Conservation (phyloP, 2,113 vertebrate genomes). For the Cacatua alba region DNA sequence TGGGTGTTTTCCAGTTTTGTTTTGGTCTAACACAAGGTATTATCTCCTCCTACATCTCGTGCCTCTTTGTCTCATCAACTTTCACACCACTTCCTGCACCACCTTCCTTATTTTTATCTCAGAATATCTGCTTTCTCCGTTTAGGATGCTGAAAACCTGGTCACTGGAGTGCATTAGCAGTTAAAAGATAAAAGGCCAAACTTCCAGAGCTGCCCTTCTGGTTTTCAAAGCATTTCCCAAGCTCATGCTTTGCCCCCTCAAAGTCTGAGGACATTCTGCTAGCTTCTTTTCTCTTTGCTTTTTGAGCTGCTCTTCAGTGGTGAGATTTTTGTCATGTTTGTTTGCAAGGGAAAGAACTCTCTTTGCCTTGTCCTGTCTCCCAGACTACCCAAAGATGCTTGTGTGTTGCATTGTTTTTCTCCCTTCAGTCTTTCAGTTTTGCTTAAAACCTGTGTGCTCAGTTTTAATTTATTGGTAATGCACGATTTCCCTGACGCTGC, state of each 20-base stretch:
- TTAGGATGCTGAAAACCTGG: not conserved
- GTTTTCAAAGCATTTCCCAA: not conserved
- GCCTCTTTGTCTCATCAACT: not conserved
- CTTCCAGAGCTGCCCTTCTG: not conserved
- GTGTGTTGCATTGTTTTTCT: fast-evolving
- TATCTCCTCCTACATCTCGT: not conserved
- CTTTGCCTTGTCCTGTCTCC: not conserved
- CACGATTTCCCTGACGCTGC: fast-evolving
- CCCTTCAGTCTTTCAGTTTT: not conserved
- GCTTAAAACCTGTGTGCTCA: not conserved
- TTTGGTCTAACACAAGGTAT: not conserved
- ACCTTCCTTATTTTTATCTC: not conserved
- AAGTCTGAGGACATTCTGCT: not conserved
- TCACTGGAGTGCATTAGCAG: not conserved
- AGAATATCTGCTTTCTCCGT: not conserved
- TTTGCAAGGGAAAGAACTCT: not conserved
- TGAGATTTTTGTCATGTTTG: not conserved
- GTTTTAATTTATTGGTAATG: not conserved
- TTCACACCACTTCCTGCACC: not conserved
- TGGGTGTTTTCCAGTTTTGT: not conserved
- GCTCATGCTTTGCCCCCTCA: not conserved
- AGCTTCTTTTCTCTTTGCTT: not conserved
- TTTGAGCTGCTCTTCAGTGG: not conserved
- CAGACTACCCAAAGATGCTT: fast-evolving
- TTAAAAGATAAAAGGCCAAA: not conserved